phyloP scores from a whole-genome alignment of 37 sponge, comb jelly and placozoan genomes.

The Chondrilla cf. caribensis region DNA sequence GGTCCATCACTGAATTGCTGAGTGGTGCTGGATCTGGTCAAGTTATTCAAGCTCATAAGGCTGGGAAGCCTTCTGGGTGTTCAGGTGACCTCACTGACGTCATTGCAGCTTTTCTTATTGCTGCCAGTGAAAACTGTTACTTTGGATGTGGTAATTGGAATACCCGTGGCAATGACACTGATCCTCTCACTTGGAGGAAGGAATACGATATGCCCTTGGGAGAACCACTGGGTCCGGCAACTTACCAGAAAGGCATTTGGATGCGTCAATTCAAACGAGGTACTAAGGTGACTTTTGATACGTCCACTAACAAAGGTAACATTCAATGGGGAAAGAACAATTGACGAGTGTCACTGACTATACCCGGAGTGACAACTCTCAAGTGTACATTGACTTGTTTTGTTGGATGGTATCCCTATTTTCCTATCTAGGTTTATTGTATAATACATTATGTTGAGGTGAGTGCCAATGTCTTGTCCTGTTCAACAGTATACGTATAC shows the following conservation, averaged over 20 bases:
- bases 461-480: too few relatives aligned
- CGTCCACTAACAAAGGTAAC: conserved; percentile 39
- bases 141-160: conserved; percentile 42
- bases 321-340: conserved; percentile 49
- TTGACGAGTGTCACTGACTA: too few relatives aligned
- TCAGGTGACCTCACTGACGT: conserved; percentile 29
- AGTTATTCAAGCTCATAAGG: conserved; percentile 49
- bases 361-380: too few relatives aligned
- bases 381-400: too few relatives aligned
- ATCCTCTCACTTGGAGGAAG: not conserved
- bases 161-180: conserved; percentile 14
- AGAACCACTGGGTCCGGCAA: conserved; percentile 31
- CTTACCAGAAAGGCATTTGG: conserved; percentile 26
- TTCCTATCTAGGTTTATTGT: too few relatives aligned
- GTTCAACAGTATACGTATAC: too few relatives aligned
- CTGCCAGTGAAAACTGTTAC: conserved; percentile 36
- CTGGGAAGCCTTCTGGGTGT: not conserved
- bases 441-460: too few relatives aligned
- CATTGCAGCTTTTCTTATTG: conserved; percentile 56
- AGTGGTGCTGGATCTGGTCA: conserved; percentile 10
- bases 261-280: conserved; percentile 35
- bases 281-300: conserved; percentile 42
- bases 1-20: conserved; percentile 22
- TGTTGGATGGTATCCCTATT: too few relatives aligned
- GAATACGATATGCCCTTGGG: conserved; percentile 57